Evolutionary conservation across 2,113 vertebrate species (phyloP).

Genomic region (Notechis scutatus): DNA sequence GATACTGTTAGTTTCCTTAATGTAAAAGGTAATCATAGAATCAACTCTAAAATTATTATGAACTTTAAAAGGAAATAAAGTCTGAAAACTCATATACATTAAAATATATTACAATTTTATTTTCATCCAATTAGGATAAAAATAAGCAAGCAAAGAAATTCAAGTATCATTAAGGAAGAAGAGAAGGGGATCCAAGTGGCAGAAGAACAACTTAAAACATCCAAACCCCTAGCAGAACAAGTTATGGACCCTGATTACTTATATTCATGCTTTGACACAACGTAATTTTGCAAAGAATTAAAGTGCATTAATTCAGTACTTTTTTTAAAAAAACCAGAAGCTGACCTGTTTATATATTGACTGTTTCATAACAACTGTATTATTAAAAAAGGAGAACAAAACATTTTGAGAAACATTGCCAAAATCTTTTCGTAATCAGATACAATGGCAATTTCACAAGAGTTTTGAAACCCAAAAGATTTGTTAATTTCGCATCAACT

Average conservation of each 20-base stretch:
- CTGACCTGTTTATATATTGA: neutral
- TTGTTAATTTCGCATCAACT: slow-evolving; percentile 46
- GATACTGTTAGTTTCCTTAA: neutral
- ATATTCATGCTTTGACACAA: neutral
- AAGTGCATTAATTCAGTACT: neutral
- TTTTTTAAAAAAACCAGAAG: neutral
- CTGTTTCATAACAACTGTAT: neutral
- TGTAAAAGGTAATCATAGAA: neutral
- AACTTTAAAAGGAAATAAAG: neutral
- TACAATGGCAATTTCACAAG: neutral
- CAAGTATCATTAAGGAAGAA: neutral
- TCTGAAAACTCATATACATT: neutral
- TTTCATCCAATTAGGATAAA: neutral
- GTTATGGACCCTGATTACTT: neutral
- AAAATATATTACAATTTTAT: neutral
- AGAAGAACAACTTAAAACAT: neutral
- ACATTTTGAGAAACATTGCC: neutral
- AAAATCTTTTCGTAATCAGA: neutral
- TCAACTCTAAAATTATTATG: neutral
- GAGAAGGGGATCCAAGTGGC: neutral
- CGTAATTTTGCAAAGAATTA: neutral
- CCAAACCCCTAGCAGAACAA: neutral
- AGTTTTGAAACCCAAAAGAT: neutral
- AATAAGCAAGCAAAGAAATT: neutral
- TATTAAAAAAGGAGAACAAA: neutral